phyloP scores from a whole-genome alignment of 2,888 invertebrate genomes.

The Lysandra bellargus region DNA sequence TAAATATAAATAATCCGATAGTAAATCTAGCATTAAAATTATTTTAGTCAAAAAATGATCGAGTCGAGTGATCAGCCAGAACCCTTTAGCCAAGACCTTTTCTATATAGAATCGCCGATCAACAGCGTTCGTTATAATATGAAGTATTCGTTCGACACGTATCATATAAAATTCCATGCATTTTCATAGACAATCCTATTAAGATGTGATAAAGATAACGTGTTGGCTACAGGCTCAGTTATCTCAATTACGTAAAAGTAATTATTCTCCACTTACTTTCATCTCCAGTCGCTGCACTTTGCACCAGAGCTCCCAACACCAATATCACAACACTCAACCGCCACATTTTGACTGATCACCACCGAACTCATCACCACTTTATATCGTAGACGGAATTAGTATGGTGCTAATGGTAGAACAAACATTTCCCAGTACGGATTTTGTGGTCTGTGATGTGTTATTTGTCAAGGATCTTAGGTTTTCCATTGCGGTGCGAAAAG shows the following conservation, averaged over 20 bases:
- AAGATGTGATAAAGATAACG: neutral
- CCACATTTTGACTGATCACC: conserved; percentile 30
- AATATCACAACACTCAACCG: neutral
- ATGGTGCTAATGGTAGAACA: conserved; percentile 7
- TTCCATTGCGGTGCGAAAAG: neutral
- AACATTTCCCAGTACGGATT: neutral
- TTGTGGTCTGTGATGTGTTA: neutral
- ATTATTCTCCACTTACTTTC: conserved; percentile 22
- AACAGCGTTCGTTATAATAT: too few species aligned
- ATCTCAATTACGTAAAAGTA: neutral
- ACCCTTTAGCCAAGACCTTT: too few species aligned
- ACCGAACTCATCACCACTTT: neutral
- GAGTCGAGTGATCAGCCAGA: too few species aligned
- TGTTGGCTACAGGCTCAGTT: neutral
- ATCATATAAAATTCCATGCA: neutral
- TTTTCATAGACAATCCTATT: neutral
- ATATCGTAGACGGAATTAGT: conserved; percentile 10
- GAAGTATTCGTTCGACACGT: too few species aligned
- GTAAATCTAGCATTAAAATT: too few species aligned
- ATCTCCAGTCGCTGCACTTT: conserved; percentile 23
- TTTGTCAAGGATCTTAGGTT: conserved; percentile 14
- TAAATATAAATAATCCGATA: too few species aligned
- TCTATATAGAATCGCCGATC: too few species aligned
- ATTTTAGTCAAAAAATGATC: too few species aligned
- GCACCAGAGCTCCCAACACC: neutral